phyloP scores from a whole-genome alignment of 2,797 vertebrate species.

The Labroides dimidiatus region DNA sequence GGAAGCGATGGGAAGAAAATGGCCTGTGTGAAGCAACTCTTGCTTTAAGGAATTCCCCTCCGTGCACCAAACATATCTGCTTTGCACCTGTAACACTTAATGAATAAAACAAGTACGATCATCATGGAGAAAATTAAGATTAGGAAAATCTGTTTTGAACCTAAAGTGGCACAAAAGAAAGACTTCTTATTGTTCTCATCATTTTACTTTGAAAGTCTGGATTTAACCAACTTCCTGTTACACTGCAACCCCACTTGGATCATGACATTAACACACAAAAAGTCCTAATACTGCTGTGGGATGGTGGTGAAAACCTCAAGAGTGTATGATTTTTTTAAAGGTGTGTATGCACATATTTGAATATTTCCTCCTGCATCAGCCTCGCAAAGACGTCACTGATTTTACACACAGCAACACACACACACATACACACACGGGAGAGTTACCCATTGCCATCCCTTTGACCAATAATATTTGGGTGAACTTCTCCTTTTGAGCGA shows the following conservation, averaged over 20 bases:
- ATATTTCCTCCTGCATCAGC: neutral
- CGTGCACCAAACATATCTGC: too few species aligned
- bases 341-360: neutral
- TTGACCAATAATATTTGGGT: conserved; percentile 43
- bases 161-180: too few species aligned
- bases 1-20: too few species aligned
- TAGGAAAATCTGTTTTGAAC: too few species aligned
- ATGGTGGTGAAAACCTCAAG: neutral
- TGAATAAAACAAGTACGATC: too few species aligned
- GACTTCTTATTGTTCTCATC: neutral
- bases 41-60: too few species aligned
- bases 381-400: neutral
- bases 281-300: neutral
- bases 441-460: conserved; percentile 47
- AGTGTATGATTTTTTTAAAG: too few species aligned
- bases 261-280: neutral
- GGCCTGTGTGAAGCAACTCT: too few species aligned
- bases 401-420: conserved; percentile 6
- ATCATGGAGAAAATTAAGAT: too few species aligned
- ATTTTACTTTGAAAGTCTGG: neutral
- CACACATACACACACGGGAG: conserved; percentile 23
- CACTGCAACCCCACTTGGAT: too few species aligned
- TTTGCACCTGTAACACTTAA: too few species aligned
- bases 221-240: neutral
- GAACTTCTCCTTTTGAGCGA: conserved; percentile 42